Evolutionary conservation across 2,888 invertebrate species (phyloP), one percentile per base, ranked within the genome.

Genomic region (Pseudanteris insignis): DNA sequence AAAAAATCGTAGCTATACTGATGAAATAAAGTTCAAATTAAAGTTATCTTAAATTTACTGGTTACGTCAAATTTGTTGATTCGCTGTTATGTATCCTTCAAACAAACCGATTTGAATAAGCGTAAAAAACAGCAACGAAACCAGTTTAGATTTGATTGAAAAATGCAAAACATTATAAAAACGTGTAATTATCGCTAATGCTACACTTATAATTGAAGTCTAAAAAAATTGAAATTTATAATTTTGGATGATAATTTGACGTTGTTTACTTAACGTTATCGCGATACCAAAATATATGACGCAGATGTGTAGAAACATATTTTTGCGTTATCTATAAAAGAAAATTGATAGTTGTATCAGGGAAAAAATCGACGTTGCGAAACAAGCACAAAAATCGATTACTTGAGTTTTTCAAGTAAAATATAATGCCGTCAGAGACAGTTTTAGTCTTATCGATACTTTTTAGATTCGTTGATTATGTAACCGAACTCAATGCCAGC

Each of bases 371-470:
- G 53, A 1, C 43, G 58, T 57, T 63, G 53, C 47, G 57, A 57
- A 63, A 63, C 57, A 58, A 63, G 57, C 53, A 58, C 62, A 63
- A 63, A 63, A 63, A 63, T 63, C 57, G 62, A 63, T 58, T 57
- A 63, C 43, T 53, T 18, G 38, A 43, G 33, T 54, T 61, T 58
- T 51, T 63, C 48, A 47, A 58, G 53, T 57, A 51, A 63, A 62
- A 53, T 47, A 57, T 53, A 62, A 53, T 43, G 46, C 53, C 47
- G 62, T 63, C 48, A 47, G 43, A 58, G 58, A 58, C 63, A 54
- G 58, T 58, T 58, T 58, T 58, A 58, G 63, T 58, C 53, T 63
- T 58, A 58, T 58, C 63, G 41, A 10, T 30, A 38, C 36, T 59
- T 63, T 63, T 59, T 63, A 55, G 63, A 59, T 59, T 50, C 43